Percentiles rank a stretch among this genome's conserved stretches.
phyloP scores from a whole-genome alignment of 2,113 vertebrate genomes.

The Bubo bubo region DNA sequence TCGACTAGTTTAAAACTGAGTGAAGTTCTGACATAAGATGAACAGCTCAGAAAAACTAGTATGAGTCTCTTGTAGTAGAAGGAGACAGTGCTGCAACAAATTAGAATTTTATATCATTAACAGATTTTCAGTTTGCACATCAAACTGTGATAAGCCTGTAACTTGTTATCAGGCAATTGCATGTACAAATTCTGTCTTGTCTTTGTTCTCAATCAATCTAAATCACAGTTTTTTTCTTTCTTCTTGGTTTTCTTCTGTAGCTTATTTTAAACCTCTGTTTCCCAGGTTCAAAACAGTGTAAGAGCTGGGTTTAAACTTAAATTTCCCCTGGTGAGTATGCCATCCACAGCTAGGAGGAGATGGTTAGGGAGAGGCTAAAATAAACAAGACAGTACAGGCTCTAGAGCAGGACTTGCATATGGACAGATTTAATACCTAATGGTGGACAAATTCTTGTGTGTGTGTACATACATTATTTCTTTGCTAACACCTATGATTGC shows the following conservation, averaged over 20 bases:
- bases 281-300: background rate
- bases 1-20: background rate
- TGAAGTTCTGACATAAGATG: background rate
- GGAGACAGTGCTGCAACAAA: background rate
- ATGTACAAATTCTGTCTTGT: background rate
- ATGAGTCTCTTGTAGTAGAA: background rate
- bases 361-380: background rate
- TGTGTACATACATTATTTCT: background rate
- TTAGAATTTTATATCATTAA: background rate
- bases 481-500: background rate
- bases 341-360: background rate
- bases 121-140: background rate
- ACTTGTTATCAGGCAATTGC: background rate
- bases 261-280: background rate
- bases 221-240: background rate
- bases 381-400: background rate
- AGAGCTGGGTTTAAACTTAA: background rate
- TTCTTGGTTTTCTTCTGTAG: background rate
- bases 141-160: background rate
- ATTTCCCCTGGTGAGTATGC: background rate
- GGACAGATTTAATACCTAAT: background rate
- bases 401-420: background rate
- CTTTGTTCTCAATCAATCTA: background rate
- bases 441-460: background rate
- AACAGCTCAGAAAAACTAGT: background rate